Evolutionary conservation across 2,113 vertebrate genomes (phyloP).

Genomic region (Phylloscopus trochilus): DNA sequence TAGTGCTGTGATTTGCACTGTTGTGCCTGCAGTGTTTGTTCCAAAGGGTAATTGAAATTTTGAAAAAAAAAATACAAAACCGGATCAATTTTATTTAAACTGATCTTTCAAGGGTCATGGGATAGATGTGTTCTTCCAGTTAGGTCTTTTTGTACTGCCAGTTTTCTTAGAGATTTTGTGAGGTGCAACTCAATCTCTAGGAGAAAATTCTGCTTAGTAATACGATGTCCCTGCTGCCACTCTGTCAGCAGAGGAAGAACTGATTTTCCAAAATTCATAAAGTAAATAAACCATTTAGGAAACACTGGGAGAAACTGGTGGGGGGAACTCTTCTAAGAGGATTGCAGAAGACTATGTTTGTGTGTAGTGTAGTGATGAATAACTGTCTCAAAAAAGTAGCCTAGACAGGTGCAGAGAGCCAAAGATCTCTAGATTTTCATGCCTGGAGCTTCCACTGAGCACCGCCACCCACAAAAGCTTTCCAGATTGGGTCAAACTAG

Average conservation of each 20-base stretch:
- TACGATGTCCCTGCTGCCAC: fast-evolving
- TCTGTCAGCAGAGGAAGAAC: background rate
- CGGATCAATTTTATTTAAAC: background rate
- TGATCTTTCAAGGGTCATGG: background rate
- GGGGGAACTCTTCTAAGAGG: background rate
- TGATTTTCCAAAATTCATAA: background rate
- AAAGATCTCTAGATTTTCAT: background rate
- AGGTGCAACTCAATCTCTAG: background rate
- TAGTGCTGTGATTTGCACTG: background rate
- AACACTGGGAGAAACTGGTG: background rate
- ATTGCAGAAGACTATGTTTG: background rate
- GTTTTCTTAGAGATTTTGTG: background rate
- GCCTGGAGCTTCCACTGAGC: background rate
- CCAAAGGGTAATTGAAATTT: background rate
- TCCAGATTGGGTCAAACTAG: background rate
- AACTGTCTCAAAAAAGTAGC: background rate
- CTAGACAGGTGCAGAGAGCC: background rate
- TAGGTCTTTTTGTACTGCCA: background rate
- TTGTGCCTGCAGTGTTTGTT: background rate
- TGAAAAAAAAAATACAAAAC: background rate
- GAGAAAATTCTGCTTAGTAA: background rate
- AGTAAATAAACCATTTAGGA: background rate
- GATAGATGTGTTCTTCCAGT: background rate
- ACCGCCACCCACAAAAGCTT: background rate
- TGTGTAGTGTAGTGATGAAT: background rate